Evolutionary conservation across 2,888 invertebrate species (phyloP).

Genomic region (Listrodromus nycthemerus): DNA sequence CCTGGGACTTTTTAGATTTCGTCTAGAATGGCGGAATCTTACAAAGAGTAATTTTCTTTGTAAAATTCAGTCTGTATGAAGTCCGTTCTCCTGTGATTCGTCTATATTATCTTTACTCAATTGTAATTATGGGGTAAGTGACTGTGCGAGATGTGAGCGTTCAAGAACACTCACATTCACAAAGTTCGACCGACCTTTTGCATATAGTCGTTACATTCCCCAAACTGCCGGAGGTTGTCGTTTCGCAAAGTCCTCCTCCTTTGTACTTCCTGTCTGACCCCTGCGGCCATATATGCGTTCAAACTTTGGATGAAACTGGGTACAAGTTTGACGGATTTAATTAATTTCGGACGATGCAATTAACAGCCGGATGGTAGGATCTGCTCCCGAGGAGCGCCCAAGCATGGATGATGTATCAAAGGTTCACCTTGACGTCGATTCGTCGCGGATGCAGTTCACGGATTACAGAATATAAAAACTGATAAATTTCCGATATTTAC

Average conservation of each 20-base stretch:
- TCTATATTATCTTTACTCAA: background rate
- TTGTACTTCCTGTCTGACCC: background rate
- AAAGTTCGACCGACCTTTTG: conserved; percentile 20
- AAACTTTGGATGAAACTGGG: conserved; percentile 68
- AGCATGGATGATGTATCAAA: conserved; percentile 24
- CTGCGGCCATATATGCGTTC: conserved; percentile 24
- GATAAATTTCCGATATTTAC: too few relatives aligned
- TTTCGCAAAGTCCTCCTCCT: conserved; percentile 13
- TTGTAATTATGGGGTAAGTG: background rate
- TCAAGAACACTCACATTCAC: background rate
- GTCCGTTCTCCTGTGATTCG: background rate
- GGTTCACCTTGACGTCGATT: background rate
- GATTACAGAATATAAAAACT: too few relatives aligned
- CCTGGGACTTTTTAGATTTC: background rate
- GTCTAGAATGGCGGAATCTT: background rate
- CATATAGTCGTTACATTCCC: conserved; percentile 17
- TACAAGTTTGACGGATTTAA: conserved; percentile 76
- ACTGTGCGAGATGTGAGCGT: conserved; percentile 2
- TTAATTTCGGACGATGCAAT: conserved; percentile 82
- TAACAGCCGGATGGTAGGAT: conserved; percentile 76
- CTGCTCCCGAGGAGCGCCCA: conserved; percentile 16
- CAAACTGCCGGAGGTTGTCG: conserved; percentile 30
- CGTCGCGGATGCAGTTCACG: background rate
- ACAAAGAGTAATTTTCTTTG: too few relatives aligned
- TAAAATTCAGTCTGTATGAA: background rate